Percentiles rank a stretch among this genome's conserved stretches.
phyloP scores from a whole-genome alignment of 2,113 vertebrate genomes.

The Triplophysa tibetana region DNA sequence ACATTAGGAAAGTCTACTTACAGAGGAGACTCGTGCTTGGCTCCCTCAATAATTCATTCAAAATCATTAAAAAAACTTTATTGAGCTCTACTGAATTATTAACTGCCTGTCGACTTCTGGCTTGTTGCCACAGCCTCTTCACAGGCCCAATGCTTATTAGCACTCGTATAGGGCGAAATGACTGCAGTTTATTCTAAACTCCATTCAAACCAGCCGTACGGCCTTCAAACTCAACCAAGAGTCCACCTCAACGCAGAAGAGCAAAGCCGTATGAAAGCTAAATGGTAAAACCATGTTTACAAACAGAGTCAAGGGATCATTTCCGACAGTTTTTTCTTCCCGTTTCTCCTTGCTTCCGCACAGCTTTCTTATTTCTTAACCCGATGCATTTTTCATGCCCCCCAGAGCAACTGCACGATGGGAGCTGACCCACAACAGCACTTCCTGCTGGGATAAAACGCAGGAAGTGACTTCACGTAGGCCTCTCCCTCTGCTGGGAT shows the following conservation, averaged over 20 bases:
- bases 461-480: slow-evolving; percentile 11
- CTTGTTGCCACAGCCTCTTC: slow-evolving; percentile 14
- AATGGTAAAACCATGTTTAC: slow-evolving; percentile 36
- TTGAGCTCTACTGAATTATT: slow-evolving; percentile 41
- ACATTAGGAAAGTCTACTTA: slow-evolving; percentile 13
- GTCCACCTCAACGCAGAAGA: background rate
- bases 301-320: slow-evolving; percentile 36
- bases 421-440: slow-evolving; percentile 28
- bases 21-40: background rate
- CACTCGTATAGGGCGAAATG: background rate
- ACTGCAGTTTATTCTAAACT: background rate
- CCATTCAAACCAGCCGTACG: background rate
- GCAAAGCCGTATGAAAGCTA: background rate
- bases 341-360: background rate
- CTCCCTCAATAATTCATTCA: slow-evolving; percentile 38
- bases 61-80: slow-evolving; percentile 41
- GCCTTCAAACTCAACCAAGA: background rate
- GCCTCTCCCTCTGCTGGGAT: slow-evolving; percentile 11
- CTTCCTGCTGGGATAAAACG: slow-evolving; percentile 25
- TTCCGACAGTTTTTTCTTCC: background rate
- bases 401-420: background rate
- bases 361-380: background rate
- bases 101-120: slow-evolving; percentile 27
- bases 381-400: slow-evolving; percentile 53
- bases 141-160: slow-evolving; percentile 22